These are phyloP conservation scores for Drosophila truncata DNA, from an alignment of 1,140 invertebrate genomes.

Conservation along the genomic window DNA sequence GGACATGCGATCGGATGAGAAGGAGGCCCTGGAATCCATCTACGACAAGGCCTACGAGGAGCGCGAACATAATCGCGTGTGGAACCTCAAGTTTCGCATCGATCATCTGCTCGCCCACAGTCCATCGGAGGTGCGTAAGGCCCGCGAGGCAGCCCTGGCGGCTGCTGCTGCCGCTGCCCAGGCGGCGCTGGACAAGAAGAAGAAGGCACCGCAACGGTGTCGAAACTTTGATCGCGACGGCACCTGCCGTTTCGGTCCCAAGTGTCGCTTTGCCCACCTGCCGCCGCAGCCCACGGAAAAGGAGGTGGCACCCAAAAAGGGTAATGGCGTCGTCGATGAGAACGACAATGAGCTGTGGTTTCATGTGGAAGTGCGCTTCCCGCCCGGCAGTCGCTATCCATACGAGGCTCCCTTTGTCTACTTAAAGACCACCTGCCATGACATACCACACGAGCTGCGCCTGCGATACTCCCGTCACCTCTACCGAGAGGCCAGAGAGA, in stretches of 20 bases:
- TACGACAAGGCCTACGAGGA: conserved; percentile 89
- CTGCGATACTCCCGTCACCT: conserved; percentile 88
- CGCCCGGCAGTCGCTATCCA: conserved; percentile 89
- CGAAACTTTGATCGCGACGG: conserved; percentile 88
- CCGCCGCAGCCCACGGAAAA: conserved; percentile 79
- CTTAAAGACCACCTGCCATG: conserved; percentile 87
- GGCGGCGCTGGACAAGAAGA: conserved; percentile 80
- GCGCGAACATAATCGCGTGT: conserved; percentile 88
- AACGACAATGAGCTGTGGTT: conserved; percentile 81
- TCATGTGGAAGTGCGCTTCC: conserved; percentile 91
- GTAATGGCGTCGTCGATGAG: conserved; percentile 61
- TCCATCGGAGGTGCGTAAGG: conserved; percentile 86
- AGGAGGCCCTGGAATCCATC: conserved; percentile 90
- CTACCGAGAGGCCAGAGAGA: conserved; percentile 88
- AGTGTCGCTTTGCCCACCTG: conserved; percentile 91
- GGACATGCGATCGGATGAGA: conserved; percentile 89
- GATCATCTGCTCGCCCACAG: conserved; percentile 88
- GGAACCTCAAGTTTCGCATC: conserved; percentile 89
- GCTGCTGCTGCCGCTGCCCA: conserved; percentile 40
- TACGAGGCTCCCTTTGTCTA: conserved; percentile 90
- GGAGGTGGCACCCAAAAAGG: conserved; percentile 36
- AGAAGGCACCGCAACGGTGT: conserved; percentile 87
- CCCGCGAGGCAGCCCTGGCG: conserved; percentile 80
- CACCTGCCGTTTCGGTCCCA: conserved; percentile 89
- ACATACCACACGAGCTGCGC: conserved; percentile 88